Conservation (phyloP, 2,113 vertebrate species). For the Numida meleagris region DNA sequence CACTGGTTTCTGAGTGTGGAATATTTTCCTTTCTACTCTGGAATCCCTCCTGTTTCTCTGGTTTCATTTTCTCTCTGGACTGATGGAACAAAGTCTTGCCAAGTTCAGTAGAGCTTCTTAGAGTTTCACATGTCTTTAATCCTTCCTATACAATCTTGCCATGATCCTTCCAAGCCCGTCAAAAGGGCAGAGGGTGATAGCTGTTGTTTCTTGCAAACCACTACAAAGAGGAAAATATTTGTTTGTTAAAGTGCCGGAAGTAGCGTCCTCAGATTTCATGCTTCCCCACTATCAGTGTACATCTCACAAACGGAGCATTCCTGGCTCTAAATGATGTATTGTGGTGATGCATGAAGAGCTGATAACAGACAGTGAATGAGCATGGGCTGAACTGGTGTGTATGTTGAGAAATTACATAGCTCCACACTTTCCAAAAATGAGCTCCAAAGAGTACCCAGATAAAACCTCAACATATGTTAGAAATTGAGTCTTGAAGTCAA, state of each 20-base stretch:
- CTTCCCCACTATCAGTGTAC: background rate
- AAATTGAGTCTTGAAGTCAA: background rate
- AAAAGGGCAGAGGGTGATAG: background rate
- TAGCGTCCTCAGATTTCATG: background rate
- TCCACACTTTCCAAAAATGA: background rate
- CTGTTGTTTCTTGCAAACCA: background rate
- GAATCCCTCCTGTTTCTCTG: background rate
- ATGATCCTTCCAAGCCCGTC: background rate
- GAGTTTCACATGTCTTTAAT: background rate
- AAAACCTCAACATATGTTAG: background rate
- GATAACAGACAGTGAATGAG: background rate
- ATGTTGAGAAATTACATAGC: background rate
- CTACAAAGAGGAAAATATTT: background rate
- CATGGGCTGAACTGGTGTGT: background rate
- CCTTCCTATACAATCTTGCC: background rate
- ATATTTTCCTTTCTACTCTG: background rate
- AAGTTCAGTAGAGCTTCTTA: background rate
- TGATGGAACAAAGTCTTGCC: background rate
- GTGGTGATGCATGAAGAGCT: accelerated
- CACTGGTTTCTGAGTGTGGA: background rate
- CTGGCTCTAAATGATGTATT: background rate
- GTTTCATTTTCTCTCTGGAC: background rate
- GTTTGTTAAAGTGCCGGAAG: background rate
- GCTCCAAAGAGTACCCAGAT: background rate
- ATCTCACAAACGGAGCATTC: background rate